Percentiles rank a stretch among this genome's conserved stretches.
Evolutionary conservation across 1,140 invertebrate genomes (phyloP).

Genomic region (Heliconius hermathena): DNA sequence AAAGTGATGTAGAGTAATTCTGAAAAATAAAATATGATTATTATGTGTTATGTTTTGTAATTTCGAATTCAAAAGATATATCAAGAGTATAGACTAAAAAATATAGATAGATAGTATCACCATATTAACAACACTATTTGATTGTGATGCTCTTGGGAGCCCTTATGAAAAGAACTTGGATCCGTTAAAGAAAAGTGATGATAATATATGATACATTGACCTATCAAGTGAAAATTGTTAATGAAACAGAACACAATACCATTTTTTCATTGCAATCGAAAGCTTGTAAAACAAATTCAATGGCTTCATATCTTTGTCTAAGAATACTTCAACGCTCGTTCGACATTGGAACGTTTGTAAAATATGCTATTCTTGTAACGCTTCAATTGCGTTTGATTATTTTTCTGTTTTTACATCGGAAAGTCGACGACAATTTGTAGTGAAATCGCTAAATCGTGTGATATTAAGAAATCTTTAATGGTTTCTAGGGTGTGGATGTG

Average conservation of each 20-base stretch:
- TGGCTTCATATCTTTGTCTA: slow-evolving; percentile 54
- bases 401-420: slow-evolving; percentile 59
- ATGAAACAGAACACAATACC: slow-evolving; percentile 49
- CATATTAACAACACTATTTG: background rate
- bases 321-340: slow-evolving; percentile 55
- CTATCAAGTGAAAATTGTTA: slow-evolving; percentile 56
- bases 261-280: slow-evolving; percentile 64
- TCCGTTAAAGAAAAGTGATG: background rate
- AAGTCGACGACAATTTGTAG: slow-evolving; percentile 42
- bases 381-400: slow-evolving; percentile 67
- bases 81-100: too few relatives aligned
- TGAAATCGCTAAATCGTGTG: slow-evolving; percentile 48
- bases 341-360: slow-evolving; percentile 52
- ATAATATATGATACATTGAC: slow-evolving; percentile 36
- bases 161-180: background rate
- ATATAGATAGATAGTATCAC: too few relatives aligned
- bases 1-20: too few relatives aligned
- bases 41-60: too few relatives aligned
- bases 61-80: too few relatives aligned
- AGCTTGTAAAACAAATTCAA: slow-evolving; percentile 65
- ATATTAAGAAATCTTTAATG: background rate
- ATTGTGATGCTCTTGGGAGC: background rate
- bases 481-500: background rate
- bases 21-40: too few relatives aligned
- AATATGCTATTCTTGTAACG: slow-evolving; percentile 62